phyloP scores from a whole-genome alignment of 92 coral and sea anemone genomes.

The Blastomussa wellsi region DNA sequence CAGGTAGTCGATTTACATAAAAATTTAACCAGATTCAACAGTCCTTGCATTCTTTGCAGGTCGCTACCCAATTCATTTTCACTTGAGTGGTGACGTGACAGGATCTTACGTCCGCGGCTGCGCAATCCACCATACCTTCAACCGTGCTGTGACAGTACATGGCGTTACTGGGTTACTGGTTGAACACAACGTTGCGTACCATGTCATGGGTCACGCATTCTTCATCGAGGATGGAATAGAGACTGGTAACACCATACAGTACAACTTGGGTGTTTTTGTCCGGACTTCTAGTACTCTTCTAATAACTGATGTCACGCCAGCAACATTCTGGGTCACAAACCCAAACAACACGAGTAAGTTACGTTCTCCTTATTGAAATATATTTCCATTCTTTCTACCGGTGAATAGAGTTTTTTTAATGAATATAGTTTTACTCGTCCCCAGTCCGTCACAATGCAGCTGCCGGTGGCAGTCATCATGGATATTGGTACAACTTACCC shows the following conservation, averaged over 20 bases:
- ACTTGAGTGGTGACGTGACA: constrained; percentile 85
- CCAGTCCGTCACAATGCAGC: constrained; percentile 84
- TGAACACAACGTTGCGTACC: constrained; percentile 87
- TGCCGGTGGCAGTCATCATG: constrained; percentile 91
- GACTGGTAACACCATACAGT: constrained; percentile 88
- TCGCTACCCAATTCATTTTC: constrained; percentile 95
- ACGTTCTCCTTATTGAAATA: background rate
- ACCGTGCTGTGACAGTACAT: constrained; percentile 94
- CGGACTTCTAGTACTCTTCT: constrained; percentile 80
- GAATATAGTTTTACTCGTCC: background rate
- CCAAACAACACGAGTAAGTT: constrained; percentile 84
- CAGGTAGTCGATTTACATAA: background rate
- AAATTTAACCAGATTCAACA: background rate
- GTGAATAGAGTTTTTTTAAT: background rate
- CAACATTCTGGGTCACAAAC: constrained; percentile 91
- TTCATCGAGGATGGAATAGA: constrained; percentile 95
- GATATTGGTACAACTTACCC: constrained; percentile 93
- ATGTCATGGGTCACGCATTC: constrained; percentile 91
- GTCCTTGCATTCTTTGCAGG: constrained; percentile 39
- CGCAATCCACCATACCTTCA: constrained; percentile 87
- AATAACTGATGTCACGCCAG: constrained; percentile 88
- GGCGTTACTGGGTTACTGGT: constrained; percentile 85
- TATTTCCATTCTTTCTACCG: background rate
- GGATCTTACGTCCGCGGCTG: constrained; percentile 97
- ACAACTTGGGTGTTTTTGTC: constrained; percentile 87